A percentile compares a stretch with the other conserved stretches of the same genome.
Evolutionary conservation across 2,888 invertebrate genomes (phyloP).

Genomic region (Drosophila mayaguana): DNA sequence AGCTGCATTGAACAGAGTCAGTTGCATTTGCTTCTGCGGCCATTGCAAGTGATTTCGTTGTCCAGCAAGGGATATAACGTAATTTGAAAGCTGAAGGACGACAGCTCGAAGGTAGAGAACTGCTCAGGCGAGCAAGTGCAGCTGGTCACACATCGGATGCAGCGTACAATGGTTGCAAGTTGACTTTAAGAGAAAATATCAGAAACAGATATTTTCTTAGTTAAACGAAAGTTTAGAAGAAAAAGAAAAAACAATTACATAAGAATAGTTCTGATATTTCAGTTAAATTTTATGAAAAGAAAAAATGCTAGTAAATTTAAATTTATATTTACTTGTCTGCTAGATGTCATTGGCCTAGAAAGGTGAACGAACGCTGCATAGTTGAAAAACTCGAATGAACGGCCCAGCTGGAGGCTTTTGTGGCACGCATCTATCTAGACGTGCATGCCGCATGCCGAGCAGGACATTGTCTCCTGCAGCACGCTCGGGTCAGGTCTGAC

Average conservation of each 20-base stretch:
- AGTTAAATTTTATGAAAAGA: background rate
- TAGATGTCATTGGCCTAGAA: background rate
- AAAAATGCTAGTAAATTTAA: too few relatives aligned
- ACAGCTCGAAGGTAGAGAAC: background rate
- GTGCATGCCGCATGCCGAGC: background rate
- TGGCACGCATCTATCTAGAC: background rate
- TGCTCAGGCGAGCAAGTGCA: background rate
- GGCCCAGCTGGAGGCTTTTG: background rate
- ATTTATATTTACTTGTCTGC: background rate
- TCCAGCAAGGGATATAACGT: slow-evolving; percentile 11
- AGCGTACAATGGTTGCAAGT: background rate
- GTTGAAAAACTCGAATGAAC: background rate
- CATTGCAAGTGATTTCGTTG: slow-evolving; percentile 29
- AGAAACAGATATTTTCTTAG: background rate
- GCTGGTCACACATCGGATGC: background rate
- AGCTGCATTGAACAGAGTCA: slow-evolving; percentile 51
- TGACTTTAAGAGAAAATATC: background rate
- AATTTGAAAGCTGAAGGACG: slow-evolving; percentile 5
- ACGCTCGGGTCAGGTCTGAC: background rate
- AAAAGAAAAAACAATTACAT: background rate
- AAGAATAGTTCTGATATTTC: background rate
- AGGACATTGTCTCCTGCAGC: background rate
- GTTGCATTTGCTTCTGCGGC: slow-evolving; percentile 29
- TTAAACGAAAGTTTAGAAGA: too few relatives aligned
- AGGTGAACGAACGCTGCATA: background rate